Base-by-base conservation (phyloP, 2,113 vertebrate genomes). In the Thalassarche chlororhynchos region DNA sequence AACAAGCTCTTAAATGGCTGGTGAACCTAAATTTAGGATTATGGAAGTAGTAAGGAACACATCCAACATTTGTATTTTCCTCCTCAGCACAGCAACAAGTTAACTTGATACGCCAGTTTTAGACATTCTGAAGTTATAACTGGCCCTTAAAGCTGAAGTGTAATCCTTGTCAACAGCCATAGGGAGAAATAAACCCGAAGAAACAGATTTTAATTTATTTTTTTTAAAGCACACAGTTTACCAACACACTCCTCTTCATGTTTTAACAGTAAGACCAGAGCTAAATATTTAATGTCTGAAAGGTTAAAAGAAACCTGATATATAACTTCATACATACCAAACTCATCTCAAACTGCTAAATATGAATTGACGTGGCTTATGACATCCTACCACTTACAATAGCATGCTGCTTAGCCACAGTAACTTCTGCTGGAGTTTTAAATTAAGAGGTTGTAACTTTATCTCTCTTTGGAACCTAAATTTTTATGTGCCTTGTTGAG, bases 301-400 rank as follows among this genome's bases (percentile, higher is more conserved):
- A 97, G 79, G 88, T 88, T 80, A 75, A 51, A 92, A 78, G 93
- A 94, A 95, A 93, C 57, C 28, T 40, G 80, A 92, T 87, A 38
- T 5, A 5, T 10, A 64, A 52, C 26, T 81, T 75, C 69, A 78
- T 38, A 64, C 72, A 68, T 81, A 91, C n/a, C 51, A 93, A 69
- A 75, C 42, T 70, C 62, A 70, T 75, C 69, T 84, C 61, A 71
- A 92, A 68, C 38, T 68, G 60, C 77, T 87, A 96, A 94, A 92
- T 92, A 86, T 81, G 77, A 96, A 89, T 34, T 75, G 51, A 78
- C 72, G 55, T 5, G 15, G 77, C 34, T 93, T 87, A 81, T 78
- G 79, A 89, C 55, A 92, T 89, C 71, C 70, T 60, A 82, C 70
- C 17, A 84, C 68, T 74, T 28, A 81, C 65, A 93, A 78, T 15